Percentiles rank a stretch among this genome's conserved stretches.
phyloP scores from a whole-genome alignment of 1,140 invertebrate species.

The Protaetia brevitarsis region DNA sequence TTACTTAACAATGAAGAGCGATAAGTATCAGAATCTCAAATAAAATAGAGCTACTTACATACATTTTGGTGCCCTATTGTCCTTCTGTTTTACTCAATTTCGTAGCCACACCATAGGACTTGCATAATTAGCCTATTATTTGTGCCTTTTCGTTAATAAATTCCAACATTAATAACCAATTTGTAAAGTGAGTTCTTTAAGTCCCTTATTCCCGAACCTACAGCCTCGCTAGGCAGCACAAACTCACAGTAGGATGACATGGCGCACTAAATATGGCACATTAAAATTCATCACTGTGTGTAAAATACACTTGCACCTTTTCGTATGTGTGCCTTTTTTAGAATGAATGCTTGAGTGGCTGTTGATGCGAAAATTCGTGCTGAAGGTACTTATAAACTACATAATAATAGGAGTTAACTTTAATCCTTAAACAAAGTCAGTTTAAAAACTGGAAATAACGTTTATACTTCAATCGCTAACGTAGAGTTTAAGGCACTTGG shows the following conservation, averaged over 20 bases:
- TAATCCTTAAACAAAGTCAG: background rate
- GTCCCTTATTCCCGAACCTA: constrained; percentile 24
- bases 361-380: background rate
- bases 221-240: constrained; percentile 46
- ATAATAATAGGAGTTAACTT: background rate
- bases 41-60: too few relatives aligned
- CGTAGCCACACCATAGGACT: too few relatives aligned
- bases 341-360: background rate
- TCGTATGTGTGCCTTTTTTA: constrained; percentile 38
- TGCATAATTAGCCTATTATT: background rate
- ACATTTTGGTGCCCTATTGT: too few relatives aligned
- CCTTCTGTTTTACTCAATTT: too few relatives aligned
- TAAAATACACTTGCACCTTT: constrained; percentile 49
- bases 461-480: background rate
- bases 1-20: too few relatives aligned
- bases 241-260: constrained; percentile 49
- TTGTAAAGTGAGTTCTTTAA: background rate
- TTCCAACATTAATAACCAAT: background rate
- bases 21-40: too few relatives aligned
- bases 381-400: background rate
- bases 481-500: constrained; percentile 33
- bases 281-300: constrained; percentile 41
- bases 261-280: constrained; percentile 49
- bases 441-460: background rate
- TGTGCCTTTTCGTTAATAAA: background rate